Evolutionary conservation across 2,888 invertebrate species (phyloP).

Genomic region (Lasius fuliginosus): DNA sequence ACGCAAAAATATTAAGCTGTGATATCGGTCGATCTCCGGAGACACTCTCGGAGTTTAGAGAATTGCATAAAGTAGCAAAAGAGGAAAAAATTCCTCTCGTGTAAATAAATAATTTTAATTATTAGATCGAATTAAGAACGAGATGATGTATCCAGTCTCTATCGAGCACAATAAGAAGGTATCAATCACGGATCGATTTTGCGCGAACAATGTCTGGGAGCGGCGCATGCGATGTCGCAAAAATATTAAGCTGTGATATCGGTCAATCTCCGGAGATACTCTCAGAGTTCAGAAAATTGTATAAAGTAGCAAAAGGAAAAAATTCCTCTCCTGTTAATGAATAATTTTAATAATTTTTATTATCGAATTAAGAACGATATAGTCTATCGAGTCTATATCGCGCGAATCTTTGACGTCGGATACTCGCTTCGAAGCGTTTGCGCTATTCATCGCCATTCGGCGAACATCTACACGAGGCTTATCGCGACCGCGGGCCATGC

Average conservation of each 20-base stretch:
- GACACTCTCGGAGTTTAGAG: not conserved
- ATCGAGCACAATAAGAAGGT: constrained; percentile 12
- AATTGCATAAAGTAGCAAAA: not conserved
- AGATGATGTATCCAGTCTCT: too few species aligned
- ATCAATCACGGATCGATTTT: constrained; percentile 47
- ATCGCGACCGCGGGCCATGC: constrained; percentile 47
- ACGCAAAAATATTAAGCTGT: not conserved
- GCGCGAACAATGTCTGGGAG: not conserved
- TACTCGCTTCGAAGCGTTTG: not conserved
- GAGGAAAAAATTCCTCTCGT: not conserved
- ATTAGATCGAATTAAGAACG: not conserved
- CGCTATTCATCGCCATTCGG: not conserved
- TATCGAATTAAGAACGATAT: not conserved
- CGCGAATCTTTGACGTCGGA: not conserved
- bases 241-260: not conserved
- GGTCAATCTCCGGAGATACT: not conserved
- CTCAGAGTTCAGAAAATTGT: not conserved
- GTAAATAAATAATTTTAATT: not conserved
- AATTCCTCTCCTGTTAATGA: not conserved
- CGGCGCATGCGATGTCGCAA: not conserved
- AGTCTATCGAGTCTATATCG: not conserved
- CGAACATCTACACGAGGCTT: constrained; percentile 45
- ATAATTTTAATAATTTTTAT: not conserved
- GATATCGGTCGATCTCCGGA: not conserved
- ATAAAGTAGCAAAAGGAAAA: not conserved